These are phyloP conservation scores for Megathymus violae DNA, from an alignment of 1,140 invertebrate genomes.

Conservation along the genomic window DNA sequence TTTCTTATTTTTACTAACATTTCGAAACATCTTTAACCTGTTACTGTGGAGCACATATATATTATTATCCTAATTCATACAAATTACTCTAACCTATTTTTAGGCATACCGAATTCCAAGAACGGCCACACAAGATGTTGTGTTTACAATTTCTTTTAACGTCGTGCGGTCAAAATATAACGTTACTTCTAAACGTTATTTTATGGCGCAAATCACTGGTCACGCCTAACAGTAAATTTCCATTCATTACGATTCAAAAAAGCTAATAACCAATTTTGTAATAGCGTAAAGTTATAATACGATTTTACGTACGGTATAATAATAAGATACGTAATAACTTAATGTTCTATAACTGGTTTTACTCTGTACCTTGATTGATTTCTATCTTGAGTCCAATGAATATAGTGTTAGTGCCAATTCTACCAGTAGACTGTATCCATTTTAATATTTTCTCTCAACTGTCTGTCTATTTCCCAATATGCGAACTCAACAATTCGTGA, in stretches of 20 bases:
- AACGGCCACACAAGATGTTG: constrained; percentile 3
- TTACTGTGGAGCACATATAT: too few relatives aligned
- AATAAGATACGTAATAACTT: background rate
- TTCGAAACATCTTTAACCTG: too few relatives aligned
- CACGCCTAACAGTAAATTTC: constrained; percentile 18
- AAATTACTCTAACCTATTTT: constrained; percentile 2
- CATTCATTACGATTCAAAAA: constrained; percentile 26
- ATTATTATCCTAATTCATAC: background rate
- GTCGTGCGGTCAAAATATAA: constrained; percentile 21
- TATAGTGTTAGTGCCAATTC: too few relatives aligned
- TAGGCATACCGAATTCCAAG: constrained; percentile 20
- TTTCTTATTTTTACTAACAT: too few relatives aligned
- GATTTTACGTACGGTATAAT: background rate
- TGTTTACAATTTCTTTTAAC: constrained; percentile 37
- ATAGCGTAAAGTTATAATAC: constrained; percentile 15
- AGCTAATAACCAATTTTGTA: constrained; percentile 27
- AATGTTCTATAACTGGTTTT: too few relatives aligned
- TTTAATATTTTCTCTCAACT: too few relatives aligned
- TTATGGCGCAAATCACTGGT: constrained; percentile 10
- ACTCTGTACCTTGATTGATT: too few relatives aligned
- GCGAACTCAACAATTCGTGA: too few relatives aligned
- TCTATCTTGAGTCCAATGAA: too few relatives aligned
- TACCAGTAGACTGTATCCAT: too few relatives aligned
- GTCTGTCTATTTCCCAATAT: too few relatives aligned
- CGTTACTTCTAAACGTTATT: constrained; percentile 28